phyloP scores from a whole-genome alignment of 1,140 invertebrate genomes.

The Monomorium pharaonis region DNA sequence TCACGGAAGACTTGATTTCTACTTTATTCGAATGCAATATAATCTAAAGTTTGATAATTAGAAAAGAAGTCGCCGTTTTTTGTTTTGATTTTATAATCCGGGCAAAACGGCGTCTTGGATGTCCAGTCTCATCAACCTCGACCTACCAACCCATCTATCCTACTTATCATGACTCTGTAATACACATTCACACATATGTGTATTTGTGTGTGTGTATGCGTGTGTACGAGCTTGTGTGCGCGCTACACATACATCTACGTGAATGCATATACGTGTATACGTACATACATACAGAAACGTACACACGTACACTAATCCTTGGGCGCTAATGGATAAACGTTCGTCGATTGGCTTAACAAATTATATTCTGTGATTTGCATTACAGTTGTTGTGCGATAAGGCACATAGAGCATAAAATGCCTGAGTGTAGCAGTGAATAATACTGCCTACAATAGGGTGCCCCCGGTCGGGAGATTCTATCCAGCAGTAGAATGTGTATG shows the following conservation, averaged over 20 bases:
- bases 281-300: background rate
- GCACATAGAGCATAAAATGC: constrained; percentile 83
- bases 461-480: constrained; percentile 83
- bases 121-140: constrained; percentile 50
- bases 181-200: background rate
- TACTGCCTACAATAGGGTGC: constrained; percentile 83
- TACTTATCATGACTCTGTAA: constrained; percentile 45
- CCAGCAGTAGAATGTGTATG: constrained; percentile 85
- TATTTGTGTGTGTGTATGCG: background rate
- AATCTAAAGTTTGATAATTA: background rate
- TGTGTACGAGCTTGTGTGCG: background rate
- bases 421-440: constrained; percentile 84
- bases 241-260: background rate
- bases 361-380: constrained; percentile 85
- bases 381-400: constrained; percentile 85
- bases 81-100: background rate
- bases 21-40: background rate
- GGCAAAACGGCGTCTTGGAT: background rate
- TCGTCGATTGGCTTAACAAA: constrained; percentile 82
- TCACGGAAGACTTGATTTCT: background rate
- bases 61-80: background rate
- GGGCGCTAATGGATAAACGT: constrained; percentile 74
- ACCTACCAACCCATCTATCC: constrained; percentile 62
- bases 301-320: constrained; percentile 48
- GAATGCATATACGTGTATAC: background rate